A percentile compares a stretch with the other conserved stretches of the same genome.
phyloP scores from a whole-genome alignment of 2,888 invertebrate genomes.

The Lumbricus terrestris region DNA sequence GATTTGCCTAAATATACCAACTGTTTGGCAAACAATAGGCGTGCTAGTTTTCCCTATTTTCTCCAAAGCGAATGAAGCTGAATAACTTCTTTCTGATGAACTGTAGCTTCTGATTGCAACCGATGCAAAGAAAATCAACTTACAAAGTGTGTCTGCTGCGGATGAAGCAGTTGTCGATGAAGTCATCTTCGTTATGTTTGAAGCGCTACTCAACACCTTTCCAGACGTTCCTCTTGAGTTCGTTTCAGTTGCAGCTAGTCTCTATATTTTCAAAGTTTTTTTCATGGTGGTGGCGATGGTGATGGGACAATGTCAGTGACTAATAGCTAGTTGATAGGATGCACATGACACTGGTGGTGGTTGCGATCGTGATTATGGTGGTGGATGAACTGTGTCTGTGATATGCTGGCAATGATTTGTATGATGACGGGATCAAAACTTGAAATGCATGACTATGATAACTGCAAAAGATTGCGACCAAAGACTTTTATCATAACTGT shows the following conservation, averaged over 20 bases:
- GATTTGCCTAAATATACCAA: too few relatives aligned
- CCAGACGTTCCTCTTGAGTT: conserved; percentile 6
- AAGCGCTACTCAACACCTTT: background rate
- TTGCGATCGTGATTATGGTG: background rate
- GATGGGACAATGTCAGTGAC: background rate
- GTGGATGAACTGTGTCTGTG: background rate
- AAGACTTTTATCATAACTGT: background rate
- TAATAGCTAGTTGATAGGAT: background rate
- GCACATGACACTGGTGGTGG: background rate
- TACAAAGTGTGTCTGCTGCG: background rate
- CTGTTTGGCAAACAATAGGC: too few relatives aligned
- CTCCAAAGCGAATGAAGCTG: background rate
- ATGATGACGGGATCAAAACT: background rate
- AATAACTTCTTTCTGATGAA: background rate
- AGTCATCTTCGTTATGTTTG: background rate
- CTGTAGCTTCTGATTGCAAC: conserved; percentile 1
- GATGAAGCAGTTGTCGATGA: background rate
- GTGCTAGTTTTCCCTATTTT: background rate
- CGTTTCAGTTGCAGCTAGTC: background rate
- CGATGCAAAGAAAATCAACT: conserved; percentile 4
- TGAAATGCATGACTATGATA: background rate
- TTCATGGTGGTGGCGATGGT: background rate
- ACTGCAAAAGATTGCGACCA: background rate
- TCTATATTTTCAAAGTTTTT: background rate
- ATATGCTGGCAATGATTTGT: background rate